Base-by-base conservation (phyloP, 2,113 vertebrate genomes). In the Ptyas mucosa region DNA sequence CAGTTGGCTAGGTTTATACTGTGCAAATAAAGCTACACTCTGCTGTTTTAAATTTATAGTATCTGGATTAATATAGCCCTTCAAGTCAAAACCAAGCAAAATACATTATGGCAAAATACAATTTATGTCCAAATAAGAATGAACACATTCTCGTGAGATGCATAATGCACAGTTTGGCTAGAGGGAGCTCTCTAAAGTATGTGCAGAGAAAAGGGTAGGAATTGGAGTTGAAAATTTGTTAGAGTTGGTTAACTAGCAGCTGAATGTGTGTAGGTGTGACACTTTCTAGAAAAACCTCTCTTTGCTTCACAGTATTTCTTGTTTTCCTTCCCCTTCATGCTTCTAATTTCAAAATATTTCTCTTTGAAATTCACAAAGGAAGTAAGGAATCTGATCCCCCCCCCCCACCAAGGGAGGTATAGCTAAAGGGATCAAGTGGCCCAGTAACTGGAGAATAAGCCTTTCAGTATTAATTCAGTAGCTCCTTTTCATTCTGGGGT, bases 401-500 rank as follows among this genome's bases (percentile, higher is more conserved):
- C n/a, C 26, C 39, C 61, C 64, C n/a, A 20, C 81, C 43, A 20
- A 89, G 39, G 20, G 51, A 91, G 53, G 23, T 57, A 0, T 1
- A 11, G 39, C 64, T 2, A 0, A 58, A 89, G 69, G 89, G n/a
- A 86, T 93, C 90, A 9, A 90, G 88, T 55, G 88, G 55, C 85
- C 85, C 89, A 0, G 0, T 51, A 69, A 85, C n/a, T 39, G 12
- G 57, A 94, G 91, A 69, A 5, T 18, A 24, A 88, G 23, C 11
- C 0, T 0, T 93, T 95, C 90, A 58, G 21, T 90, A 90, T 87
- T 61, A 61, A 39, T 29, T 86, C 26, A 61, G 92, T 89, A 39
- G 9, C 93, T 96, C 95, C 81, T 81, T 89, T 61, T 89, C 93
- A 93, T 39, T 43, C 21, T 52, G 29, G 55, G 18, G 43, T 39